Conservation (phyloP, 2,113 vertebrate genomes). For the Pao palembangensis region DNA sequence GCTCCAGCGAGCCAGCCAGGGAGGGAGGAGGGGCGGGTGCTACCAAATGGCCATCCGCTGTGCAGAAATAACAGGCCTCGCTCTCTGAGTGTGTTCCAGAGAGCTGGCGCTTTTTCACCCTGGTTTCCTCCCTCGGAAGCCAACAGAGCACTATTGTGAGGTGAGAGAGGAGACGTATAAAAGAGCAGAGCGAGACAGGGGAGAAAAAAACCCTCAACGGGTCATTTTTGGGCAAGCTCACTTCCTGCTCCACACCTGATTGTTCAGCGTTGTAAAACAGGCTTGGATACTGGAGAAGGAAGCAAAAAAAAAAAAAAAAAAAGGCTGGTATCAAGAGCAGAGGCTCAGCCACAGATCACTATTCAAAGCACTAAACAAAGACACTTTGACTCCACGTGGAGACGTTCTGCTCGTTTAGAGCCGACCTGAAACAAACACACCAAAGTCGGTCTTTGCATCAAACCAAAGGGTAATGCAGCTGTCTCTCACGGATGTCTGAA, state of each 20-base stretch:
- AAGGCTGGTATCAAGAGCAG: conserved; percentile 45
- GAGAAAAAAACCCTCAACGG: conserved; percentile 68
- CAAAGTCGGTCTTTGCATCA: conserved; percentile 24
- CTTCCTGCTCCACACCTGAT: conserved; percentile 78
- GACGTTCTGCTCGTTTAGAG: conserved; percentile 63
- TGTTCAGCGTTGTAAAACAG: conserved; percentile 78
- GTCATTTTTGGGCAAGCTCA: conserved; percentile 71
- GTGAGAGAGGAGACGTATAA: conserved; percentile 44
- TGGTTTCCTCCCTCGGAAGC: conserved; percentile 43
- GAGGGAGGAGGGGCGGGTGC: conserved; percentile 29
- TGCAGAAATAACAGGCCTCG: conserved; percentile 84
- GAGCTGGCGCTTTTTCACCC: conserved; percentile 73
- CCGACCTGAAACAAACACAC: conserved; percentile 52
- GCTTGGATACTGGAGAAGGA: conserved; percentile 67
- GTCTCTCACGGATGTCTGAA: conserved; percentile 16
- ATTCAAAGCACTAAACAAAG: conserved; percentile 58
- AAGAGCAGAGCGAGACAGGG: conserved; percentile 39
- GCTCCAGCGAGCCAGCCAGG: conserved; percentile 11
- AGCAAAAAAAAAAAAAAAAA: conserved; percentile 60
- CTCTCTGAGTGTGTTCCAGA: conserved; percentile 79
- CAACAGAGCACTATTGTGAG: conserved; percentile 75
- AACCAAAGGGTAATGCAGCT: conserved; percentile 23
- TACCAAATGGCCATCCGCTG: conserved; percentile 83
- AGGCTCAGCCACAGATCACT: conserved; percentile 29
- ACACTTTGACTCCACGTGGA: conserved; percentile 60